Conservation (phyloP, 2,113 vertebrate genomes). For the Amblyopsis rosae region DNA sequence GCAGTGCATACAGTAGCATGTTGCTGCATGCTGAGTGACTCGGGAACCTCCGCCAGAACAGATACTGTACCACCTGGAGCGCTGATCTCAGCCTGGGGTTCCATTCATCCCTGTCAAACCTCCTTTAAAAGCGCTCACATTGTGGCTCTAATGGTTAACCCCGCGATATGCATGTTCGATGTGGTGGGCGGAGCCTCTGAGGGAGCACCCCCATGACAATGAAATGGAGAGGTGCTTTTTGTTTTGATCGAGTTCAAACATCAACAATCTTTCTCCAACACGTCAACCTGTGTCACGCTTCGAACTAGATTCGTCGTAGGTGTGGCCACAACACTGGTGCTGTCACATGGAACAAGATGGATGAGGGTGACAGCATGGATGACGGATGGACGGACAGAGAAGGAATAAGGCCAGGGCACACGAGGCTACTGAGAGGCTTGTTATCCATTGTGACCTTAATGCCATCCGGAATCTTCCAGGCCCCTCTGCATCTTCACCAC, state of each 20-base stretch:
- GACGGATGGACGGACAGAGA: not conserved
- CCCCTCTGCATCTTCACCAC: conserved; percentile 44
- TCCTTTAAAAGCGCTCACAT: conserved; percentile 11
- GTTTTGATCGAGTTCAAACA: too few species aligned
- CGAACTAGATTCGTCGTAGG: not conserved
- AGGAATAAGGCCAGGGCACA: not conserved
- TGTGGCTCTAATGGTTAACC: too few species aligned
- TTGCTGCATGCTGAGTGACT: not conserved
- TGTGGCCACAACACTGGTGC: conserved; percentile 22
- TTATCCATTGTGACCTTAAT: conserved; percentile 43
- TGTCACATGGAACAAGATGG: conserved; percentile 21
- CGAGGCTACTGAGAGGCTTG: conserved; percentile 44
- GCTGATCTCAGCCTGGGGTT: conserved; percentile 34
- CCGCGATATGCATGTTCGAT: too few species aligned
- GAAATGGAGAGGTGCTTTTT: too few species aligned
- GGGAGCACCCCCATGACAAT: too few species aligned
- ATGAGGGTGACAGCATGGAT: conserved; percentile 25
- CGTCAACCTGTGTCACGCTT: too few species aligned
- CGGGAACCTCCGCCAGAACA: conserved; percentile 9
- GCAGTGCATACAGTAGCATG: not conserved
- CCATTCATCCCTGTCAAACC: conserved; percentile 3
- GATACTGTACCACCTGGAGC: conserved; percentile 23
- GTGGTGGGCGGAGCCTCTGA: too few species aligned
- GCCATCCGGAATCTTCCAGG: conserved; percentile 24
- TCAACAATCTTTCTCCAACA: too few species aligned